These are phyloP conservation scores for Strix aluco DNA, from an alignment of 2,113 vertebrate species.

Conservation along the genomic window DNA sequence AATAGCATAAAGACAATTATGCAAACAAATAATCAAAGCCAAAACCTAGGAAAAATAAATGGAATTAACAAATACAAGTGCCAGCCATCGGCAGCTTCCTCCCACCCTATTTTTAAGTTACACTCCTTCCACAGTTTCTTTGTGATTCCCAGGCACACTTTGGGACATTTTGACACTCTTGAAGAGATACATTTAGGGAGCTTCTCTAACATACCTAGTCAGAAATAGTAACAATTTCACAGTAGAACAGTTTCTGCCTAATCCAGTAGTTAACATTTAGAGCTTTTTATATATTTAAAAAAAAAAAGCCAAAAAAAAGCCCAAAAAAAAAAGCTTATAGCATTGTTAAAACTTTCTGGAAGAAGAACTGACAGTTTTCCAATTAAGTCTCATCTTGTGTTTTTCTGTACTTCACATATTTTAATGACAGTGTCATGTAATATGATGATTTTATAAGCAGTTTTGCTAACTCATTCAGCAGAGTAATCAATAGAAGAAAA, in stretches of 20 bases:
- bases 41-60: background rate
- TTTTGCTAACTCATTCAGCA: constrained; percentile 75
- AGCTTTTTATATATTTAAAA: background rate
- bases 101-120: background rate
- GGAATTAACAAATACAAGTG: background rate
- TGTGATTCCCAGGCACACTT: background rate
- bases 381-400: constrained; percentile 75
- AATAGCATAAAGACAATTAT: background rate
- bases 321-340: background rate
- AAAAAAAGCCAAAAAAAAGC: background rate
- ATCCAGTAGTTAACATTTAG: constrained; percentile 36
- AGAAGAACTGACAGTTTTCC: constrained; percentile 71
- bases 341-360: constrained; percentile 67
- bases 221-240: background rate
- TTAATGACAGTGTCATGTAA: constrained; percentile 72
- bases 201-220: background rate
- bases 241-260: background rate
- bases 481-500: constrained; percentile 74
- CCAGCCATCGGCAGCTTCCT: background rate
- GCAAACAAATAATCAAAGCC: background rate
- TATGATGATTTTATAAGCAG: constrained; percentile 66
- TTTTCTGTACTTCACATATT: constrained; percentile 68
- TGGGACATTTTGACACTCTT: background rate
- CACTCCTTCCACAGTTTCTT: background rate
- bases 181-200: background rate